Base-by-base conservation (phyloP, 2,888 invertebrate genomes). In the Dicyrtomina minuta region DNA sequence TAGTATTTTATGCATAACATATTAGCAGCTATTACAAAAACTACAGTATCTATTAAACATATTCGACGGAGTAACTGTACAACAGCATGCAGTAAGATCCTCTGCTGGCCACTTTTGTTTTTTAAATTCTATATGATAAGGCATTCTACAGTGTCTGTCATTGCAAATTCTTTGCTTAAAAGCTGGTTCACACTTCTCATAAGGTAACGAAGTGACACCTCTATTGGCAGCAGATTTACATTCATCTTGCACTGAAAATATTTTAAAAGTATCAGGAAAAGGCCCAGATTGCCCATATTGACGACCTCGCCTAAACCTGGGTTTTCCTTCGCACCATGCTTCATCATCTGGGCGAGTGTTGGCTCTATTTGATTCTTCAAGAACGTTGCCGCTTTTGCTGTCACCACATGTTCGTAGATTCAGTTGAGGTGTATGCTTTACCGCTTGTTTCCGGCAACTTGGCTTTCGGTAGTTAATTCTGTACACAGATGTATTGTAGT, bases 41-140 rank as follows among this genome's bases (percentile, higher is more conserved):
- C 27, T 62, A n/a, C 62, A 49, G 17, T 65, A 65, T 65, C 64
- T 33, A 15, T 65, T 41, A 24, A 65, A 33, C 64, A 65, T 65
- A 20, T 22, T 33, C n/a, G n/a, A 55, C 64, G n/a, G n/a, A 65
- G 13, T 53, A 6, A 27, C 33, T 8, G 33, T 8, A 33, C 33
- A 33, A 8, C 33, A 33, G 33, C 33, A 33, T 5, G 33, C 33
- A n/a, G 44, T 26, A 39, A 12, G 20, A 20, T 24, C 12, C 17
- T 33, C 64, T 12, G 10, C 33, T 22, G 22, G 22, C 17, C 41
- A 20, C 15, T 17, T 20, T 15, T 13, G 17, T 20, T 33, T 49
- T 20, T 33, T 53, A n/a, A 39, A 15, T 53, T 65, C 64, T 10
- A 49, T 49, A 41, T 41, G 51, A 1, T 15, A 8, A 1, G 64